These are phyloP conservation scores for Norana najaformis DNA, from an alignment of 2,888 invertebrate genomes.

Conservation along the genomic window DNA sequence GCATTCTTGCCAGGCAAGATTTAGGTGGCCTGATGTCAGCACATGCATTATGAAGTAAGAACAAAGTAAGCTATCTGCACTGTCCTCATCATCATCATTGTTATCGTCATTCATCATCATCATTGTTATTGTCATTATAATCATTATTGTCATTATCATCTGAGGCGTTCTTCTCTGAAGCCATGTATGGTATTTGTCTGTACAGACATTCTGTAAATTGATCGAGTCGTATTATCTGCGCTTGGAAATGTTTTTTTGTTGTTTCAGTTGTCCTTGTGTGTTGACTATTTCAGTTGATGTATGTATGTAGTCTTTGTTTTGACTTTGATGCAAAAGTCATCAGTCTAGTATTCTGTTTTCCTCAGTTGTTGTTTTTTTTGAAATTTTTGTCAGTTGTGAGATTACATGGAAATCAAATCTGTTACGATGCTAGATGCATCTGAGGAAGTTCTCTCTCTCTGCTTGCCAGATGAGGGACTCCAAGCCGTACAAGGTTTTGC, in stretches of 20 bases:
- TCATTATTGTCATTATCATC: background rate
- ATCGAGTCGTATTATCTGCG: background rate
- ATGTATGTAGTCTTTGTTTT: background rate
- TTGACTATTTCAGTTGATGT: background rate
- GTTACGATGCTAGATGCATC: background rate
- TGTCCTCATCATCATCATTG: background rate
- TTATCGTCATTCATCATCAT: background rate
- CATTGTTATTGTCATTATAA: background rate
- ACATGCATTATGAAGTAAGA: background rate
- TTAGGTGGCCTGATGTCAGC: background rate
- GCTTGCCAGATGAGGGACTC: background rate
- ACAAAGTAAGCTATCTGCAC: background rate
- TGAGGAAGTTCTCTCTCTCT: background rate
- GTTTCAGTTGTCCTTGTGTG: background rate
- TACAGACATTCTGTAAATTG: background rate
- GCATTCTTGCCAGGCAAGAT: background rate
- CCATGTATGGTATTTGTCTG: background rate
- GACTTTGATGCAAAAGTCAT: background rate
- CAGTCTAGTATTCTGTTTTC: background rate
- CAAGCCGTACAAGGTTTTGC: background rate
- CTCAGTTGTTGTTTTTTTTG: background rate
- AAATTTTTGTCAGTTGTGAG: background rate
- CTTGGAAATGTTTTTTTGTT: constrained; percentile 2
- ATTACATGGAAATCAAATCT: background rate
- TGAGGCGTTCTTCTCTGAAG: background rate